Percentiles rank a stretch among this genome's conserved stretches.
phyloP scores from a whole-genome alignment of 2,113 vertebrate genomes.

The Girardinichthys multiradiatus region DNA sequence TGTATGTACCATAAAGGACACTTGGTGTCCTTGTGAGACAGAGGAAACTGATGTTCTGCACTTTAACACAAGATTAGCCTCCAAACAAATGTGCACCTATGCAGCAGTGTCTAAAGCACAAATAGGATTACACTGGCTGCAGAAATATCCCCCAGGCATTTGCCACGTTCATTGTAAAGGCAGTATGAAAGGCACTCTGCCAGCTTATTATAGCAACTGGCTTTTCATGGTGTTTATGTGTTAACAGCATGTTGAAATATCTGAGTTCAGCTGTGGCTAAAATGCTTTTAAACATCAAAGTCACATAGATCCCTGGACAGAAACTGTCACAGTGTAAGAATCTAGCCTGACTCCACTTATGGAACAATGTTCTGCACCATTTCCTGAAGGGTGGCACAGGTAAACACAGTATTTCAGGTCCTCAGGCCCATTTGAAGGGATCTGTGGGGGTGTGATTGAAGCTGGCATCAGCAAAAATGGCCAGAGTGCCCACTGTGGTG shows the following conservation, averaged over 20 bases:
- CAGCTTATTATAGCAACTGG: constrained; percentile 43
- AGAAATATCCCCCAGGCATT: constrained; percentile 56
- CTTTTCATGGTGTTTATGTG: constrained; percentile 62
- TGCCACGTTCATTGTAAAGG: constrained; percentile 47
- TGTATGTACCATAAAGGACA: not conserved
- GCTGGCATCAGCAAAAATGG: constrained; percentile 80
- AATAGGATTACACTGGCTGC: constrained; percentile 55
- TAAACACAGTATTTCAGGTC: not conserved
- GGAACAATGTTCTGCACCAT: not conserved
- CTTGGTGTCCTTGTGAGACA: not conserved
- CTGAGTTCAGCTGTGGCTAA: not conserved
- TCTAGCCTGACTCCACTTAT: not conserved
- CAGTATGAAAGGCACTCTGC: constrained; percentile 45
- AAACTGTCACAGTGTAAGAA: not conserved
- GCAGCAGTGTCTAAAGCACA: constrained; percentile 52
- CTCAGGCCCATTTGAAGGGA: constrained; percentile 74
- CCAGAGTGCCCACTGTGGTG: constrained; percentile 82
- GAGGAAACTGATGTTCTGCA: constrained; percentile 25
- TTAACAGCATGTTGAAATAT: constrained; percentile 41
- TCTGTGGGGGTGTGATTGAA: constrained; percentile 80
- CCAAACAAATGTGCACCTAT: constrained; percentile 13
- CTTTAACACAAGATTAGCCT: constrained; percentile 43
- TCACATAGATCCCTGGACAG: not conserved
- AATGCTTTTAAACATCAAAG: not conserved
- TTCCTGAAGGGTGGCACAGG: not conserved